Evolutionary conservation across 2,113 vertebrate species (phyloP).

Genomic region (Oceanites oceanicus): DNA sequence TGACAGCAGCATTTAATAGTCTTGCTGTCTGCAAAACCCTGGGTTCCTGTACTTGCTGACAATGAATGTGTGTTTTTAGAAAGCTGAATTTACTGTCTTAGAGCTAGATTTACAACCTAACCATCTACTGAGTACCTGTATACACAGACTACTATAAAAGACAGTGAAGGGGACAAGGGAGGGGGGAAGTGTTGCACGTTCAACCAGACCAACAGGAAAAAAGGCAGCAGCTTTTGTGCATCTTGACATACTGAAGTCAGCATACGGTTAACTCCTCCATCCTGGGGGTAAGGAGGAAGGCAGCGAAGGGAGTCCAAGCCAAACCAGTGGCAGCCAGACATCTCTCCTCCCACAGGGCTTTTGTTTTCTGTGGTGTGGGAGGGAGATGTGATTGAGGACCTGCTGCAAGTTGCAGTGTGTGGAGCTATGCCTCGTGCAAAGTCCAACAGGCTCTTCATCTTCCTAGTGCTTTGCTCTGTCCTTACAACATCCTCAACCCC

Average conservation of each 20-base stretch:
- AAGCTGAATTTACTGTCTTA: conserved; percentile 55
- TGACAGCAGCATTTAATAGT: conserved; percentile 70
- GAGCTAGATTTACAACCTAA: conserved; percentile 39
- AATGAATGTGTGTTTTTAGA: conserved; percentile 33
- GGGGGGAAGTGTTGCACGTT: neutral
- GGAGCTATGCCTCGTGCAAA: neutral
- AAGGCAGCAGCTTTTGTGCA: neutral
- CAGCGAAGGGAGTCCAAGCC: neutral
- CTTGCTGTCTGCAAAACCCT: neutral
- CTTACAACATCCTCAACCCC: neutral
- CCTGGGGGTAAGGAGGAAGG: neutral
- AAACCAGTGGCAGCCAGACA: neutral
- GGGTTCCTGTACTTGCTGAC: conserved; percentile 6
- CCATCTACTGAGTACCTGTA: neutral
- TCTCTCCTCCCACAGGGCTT: neutral
- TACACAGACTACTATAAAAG: neutral
- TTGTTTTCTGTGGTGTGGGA: neutral
- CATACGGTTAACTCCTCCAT: neutral
- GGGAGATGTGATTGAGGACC: neutral
- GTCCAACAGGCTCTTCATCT: neutral
- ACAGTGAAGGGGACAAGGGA: neutral
- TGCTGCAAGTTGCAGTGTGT: neutral
- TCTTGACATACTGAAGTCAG: neutral
- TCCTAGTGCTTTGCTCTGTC: neutral
- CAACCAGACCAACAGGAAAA: neutral